A percentile compares a stretch with the other conserved stretches of the same genome.
These are phyloP conservation scores for Corythaixoides concolor DNA, from an alignment of 2,113 vertebrate species.

Conservation along the genomic window DNA sequence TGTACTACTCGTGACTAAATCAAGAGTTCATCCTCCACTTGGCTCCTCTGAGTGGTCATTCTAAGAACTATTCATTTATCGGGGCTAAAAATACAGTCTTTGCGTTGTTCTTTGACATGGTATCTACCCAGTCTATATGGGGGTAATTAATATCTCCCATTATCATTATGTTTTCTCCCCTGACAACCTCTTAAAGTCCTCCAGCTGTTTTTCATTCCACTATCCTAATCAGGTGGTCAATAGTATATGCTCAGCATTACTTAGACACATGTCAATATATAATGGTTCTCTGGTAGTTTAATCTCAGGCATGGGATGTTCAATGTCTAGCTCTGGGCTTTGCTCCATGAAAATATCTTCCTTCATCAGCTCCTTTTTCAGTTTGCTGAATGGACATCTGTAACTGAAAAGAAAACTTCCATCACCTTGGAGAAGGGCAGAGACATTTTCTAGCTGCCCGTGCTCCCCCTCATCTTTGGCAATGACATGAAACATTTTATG, in stretches of 20 bases:
- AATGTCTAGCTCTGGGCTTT: neutral
- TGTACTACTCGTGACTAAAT: neutral
- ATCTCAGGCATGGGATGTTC: neutral
- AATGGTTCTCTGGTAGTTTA: neutral
- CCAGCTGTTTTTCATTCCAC: conserved; percentile 10
- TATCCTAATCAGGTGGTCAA: neutral
- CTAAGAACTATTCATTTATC: conserved; percentile 11
- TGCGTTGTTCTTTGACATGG: neutral
- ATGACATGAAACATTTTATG: neutral
- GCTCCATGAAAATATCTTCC: neutral
- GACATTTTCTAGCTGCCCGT: neutral
- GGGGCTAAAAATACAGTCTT: conserved; percentile 30
- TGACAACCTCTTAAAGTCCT: conserved; percentile 3
- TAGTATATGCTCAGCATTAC: neutral
- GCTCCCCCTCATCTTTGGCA: neutral
- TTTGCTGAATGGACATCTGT: neutral
- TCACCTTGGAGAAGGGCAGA: neutral
- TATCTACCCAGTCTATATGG: neutral
- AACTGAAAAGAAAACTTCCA: neutral
- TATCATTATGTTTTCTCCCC: neutral
- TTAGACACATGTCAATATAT: neutral
- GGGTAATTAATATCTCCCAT: neutral
- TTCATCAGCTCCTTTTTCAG: neutral
- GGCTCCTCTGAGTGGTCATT: conserved; percentile 14
- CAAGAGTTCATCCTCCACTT: neutral